These are phyloP conservation scores for Takifugu flavidus DNA, from an alignment of 2,113 vertebrate species.

Conservation along the genomic window DNA sequence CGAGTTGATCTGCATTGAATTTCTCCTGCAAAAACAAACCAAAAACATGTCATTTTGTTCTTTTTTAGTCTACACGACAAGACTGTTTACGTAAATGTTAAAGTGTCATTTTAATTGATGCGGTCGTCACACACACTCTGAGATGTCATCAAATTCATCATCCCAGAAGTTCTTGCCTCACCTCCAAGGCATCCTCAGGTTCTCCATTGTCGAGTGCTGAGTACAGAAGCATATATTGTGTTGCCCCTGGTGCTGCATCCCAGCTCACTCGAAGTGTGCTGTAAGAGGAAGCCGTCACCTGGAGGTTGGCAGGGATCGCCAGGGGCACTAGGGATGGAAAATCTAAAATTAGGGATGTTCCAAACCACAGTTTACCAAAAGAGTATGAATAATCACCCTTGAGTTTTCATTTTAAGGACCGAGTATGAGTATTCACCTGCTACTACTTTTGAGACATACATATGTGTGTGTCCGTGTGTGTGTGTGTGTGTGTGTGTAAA, in stretches of 20 bases:
- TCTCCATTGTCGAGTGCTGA: slow-evolving; percentile 73
- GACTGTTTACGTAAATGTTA: no score
- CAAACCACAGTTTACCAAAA: no score
- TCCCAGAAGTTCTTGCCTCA: slow-evolving; percentile 28
- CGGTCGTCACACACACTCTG: background rate
- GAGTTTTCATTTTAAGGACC: no score
- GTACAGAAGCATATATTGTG: slow-evolving; percentile 86
- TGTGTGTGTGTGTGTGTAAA: background rate
- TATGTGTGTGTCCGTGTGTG: no score
- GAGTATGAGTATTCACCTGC: no score
- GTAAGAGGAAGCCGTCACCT: slow-evolving; percentile 77
- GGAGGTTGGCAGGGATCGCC: slow-evolving; percentile 73
- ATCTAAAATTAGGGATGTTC: background rate
- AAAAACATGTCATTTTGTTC: no score
- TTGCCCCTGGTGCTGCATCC: slow-evolving; percentile 76
- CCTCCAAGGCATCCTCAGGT: slow-evolving; percentile 78
- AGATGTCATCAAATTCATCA: background rate
- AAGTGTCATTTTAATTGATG: no score
- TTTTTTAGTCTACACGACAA: no score
- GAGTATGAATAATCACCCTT: no score
- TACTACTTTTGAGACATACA: no score
- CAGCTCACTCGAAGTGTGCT: slow-evolving; percentile 81
- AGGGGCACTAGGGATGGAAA: slow-evolving; percentile 73
- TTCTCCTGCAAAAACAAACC: slow-evolving; percentile 73
- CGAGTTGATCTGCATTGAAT: slow-evolving; percentile 72